Percentiles rank a stretch among this genome's conserved stretches.
Conservation (phyloP, 2,888 invertebrate species). For the Agapostemon virescens region DNA sequence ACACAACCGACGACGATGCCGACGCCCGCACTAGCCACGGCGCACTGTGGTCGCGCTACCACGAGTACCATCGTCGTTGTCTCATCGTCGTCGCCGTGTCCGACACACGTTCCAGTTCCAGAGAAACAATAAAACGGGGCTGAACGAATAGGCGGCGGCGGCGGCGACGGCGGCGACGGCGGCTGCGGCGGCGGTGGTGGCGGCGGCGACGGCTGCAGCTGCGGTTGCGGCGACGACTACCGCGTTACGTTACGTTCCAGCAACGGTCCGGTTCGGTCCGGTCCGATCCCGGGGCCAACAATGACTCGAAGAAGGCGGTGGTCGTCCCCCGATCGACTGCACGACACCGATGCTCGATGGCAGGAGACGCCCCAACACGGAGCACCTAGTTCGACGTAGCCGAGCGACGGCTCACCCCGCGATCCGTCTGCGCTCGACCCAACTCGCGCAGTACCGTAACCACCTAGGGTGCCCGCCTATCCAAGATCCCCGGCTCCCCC, state of each 20-base stretch:
- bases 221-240: not conserved
- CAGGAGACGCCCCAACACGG: conserved; percentile 79
- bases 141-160: not conserved
- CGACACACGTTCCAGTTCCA: conserved; percentile 35
- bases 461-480: conserved; percentile 47
- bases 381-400: conserved; percentile 77
- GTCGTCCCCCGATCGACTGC: conserved; percentile 73
- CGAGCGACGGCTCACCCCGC: conserved; percentile 75
- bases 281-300: conserved; percentile 39
- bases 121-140: not conserved
- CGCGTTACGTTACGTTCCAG: conserved; percentile 4
- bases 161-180: not conserved
- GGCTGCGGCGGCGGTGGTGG: not conserved
- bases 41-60: conserved; percentile 66
- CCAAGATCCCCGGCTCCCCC: conserved; percentile 37
- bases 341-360: conserved; percentile 72
- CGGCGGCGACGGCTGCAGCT: not conserved
- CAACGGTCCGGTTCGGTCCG: conserved; percentile 36
- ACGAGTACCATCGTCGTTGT: conserved; percentile 69
- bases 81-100: conserved; percentile 63
- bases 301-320: conserved; percentile 65
- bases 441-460: conserved; percentile 76
- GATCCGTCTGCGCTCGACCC: conserved; percentile 74
- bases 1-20: conserved; percentile 66
- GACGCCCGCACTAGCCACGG: conserved; percentile 67